Percentiles rank a stretch among this genome's conserved stretches.
phyloP scores from a whole-genome alignment of 2,113 vertebrate species.

The Anser cygnoides region DNA sequence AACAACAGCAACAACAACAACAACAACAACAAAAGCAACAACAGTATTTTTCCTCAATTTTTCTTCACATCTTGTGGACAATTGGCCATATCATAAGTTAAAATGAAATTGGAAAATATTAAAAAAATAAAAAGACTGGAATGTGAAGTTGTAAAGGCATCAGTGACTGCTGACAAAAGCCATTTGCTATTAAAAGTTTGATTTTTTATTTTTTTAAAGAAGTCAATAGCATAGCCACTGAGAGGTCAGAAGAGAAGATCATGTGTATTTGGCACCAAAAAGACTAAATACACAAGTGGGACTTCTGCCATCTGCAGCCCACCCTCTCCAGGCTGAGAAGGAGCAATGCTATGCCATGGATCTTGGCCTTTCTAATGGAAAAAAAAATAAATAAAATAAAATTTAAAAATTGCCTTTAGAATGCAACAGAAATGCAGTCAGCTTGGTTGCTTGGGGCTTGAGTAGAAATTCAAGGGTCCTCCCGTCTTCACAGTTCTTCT shows the following conservation, averaged over 20 bases:
- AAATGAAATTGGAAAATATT: not conserved
- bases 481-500: not conserved
- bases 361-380: not conserved
- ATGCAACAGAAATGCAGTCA: not conserved
- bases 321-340: not conserved
- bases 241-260: not conserved
- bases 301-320: not conserved
- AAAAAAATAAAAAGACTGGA: not conserved
- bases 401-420: not conserved
- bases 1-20: conserved; percentile 37
- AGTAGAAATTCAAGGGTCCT: not conserved
- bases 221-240: not conserved
- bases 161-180: not conserved
- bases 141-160: not conserved
- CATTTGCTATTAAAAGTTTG: not conserved
- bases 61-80: conserved; percentile 4
- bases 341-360: not conserved
- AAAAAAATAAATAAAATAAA: not conserved
- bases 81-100: not conserved
- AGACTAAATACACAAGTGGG: not conserved
- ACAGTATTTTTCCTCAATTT: conserved; percentile 29
- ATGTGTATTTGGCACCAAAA: not conserved
- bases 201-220: not conserved
- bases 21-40: conserved; percentile 30
- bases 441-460: not conserved